Base-by-base conservation (phyloP, 2,797 vertebrate species). In the Molossus molossus region DNA sequence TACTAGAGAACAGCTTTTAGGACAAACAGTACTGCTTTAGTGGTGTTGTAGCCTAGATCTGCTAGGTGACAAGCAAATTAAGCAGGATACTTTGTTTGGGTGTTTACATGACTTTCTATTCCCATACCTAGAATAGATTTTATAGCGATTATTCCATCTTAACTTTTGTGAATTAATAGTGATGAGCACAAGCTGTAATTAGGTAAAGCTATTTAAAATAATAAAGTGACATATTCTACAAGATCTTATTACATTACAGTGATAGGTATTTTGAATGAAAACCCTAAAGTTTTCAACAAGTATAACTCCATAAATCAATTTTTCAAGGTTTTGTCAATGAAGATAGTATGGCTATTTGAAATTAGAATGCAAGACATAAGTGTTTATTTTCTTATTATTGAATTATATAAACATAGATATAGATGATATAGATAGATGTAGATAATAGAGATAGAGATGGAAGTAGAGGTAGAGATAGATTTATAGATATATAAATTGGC, bases 231-330 rank as follows among this genome's bases (percentile, higher is more conserved):
- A 55, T 70, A 10, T 9, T 33, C 37, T 64, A 13, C 6, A 58
- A 60, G 40, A 3, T 37, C 65, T 48, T 75, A 81, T 40, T 77
- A 72, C 17, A 58, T 25, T 57, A 73, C 62, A 69, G 53, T 58
- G 40, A 50, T 27, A 55, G 11, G 40, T 87, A 60, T 40, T 81
- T 96, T 86, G n/a, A 70, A 87, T 20, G 40, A 87, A 91, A 1
- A 8, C 2, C 13, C 15, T n/a, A 83, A 72, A 33, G 45, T 91
- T 83, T 64, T 91, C 29, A 93, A 17, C 1, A 58, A 93, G 20
- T 58, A 13, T 58, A 80, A 58, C 37, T 58, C 4, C 27, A 60
- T 65, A 70, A n/a, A 91, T 60, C 60, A 40, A 91, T 65, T 69
- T 88, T 94, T 58, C 20, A 84, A 25, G 3, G 18, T 72, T 58